These are phyloP conservation scores for Gopherus evgoodei DNA, from an alignment of 2,113 vertebrate species.

Conservation along the genomic window DNA sequence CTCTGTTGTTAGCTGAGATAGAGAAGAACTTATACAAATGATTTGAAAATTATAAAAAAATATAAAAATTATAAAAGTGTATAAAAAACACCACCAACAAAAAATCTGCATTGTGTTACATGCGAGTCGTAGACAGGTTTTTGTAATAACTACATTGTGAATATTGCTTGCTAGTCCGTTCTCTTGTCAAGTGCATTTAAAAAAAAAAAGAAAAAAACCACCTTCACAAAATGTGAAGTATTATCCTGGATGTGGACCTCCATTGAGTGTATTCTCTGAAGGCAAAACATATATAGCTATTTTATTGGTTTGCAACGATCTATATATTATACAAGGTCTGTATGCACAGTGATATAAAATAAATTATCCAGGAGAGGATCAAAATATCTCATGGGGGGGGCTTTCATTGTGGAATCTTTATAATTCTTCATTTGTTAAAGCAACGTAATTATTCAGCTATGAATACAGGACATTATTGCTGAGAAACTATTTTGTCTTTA, in stretches of 20 bases:
- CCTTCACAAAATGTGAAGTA: neutral
- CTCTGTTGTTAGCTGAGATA: neutral
- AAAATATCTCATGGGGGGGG: neutral
- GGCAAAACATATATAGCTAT: neutral
- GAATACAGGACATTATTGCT: constrained; percentile 66
- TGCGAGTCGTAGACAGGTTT: neutral
- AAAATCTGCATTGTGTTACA: neutral
- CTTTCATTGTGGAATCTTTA: constrained; percentile 47
- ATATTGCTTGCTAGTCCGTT: neutral
- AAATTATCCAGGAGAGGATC: neutral
- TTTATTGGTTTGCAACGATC: neutral
- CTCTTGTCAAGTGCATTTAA: rapidly evolving
- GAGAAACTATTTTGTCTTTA: constrained; percentile 73
- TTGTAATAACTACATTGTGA: neutral
- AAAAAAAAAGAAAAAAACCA: neutral
- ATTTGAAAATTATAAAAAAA: neutral
- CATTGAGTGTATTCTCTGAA: neutral
- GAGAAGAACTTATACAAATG: neutral
- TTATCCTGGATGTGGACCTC: neutral
- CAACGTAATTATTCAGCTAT: constrained; percentile 69
- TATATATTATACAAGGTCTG: neutral
- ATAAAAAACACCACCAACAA: too few species aligned
- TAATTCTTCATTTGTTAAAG: constrained; percentile 63
- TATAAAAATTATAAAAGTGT: neutral
- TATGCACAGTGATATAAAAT: neutral